Evolutionary conservation across 92 coral and sea anemone species (phyloP).

Genomic region (Heteractis magnifica): DNA sequence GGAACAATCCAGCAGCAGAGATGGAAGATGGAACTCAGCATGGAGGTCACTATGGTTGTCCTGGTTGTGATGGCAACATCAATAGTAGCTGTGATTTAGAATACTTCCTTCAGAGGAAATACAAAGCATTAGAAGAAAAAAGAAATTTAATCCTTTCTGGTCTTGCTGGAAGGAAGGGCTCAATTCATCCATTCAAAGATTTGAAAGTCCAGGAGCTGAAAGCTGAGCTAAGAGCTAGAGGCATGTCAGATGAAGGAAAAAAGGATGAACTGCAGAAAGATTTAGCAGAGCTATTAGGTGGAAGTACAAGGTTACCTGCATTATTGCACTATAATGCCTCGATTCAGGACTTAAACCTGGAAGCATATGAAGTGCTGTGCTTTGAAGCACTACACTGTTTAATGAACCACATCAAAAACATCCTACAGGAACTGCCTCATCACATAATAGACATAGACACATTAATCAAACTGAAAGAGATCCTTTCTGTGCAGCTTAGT

Average conservation of each 20-base stretch:
- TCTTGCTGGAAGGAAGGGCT: background rate
- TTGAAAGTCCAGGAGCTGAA: conserved; percentile 19
- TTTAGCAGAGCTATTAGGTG: conserved; percentile 23
- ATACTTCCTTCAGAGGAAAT: conserved; percentile 28
- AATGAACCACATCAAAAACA: conserved; percentile 39
- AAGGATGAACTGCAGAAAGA: conserved; percentile 15
- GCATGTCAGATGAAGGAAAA: background rate
- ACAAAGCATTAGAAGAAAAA: conserved; percentile 34
- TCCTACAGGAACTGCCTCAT: conserved; percentile 39
- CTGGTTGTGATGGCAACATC: conserved; percentile 20
- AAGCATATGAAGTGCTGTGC: conserved; percentile 36
- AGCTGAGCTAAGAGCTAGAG: conserved; percentile 29
- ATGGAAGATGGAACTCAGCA: conserved; percentile 40
- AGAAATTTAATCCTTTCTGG: conserved; percentile 23
- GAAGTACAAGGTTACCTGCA: conserved; percentile 22
- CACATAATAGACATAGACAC: conserved; percentile 43
- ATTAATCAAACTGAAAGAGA: conserved; percentile 39
- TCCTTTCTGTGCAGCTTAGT: conserved; percentile 34
- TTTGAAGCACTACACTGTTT: conserved; percentile 43
- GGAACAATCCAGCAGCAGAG: conserved; percentile 30
- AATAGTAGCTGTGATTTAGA: conserved; percentile 10
- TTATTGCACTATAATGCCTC: conserved; percentile 10
- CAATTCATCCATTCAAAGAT: conserved; percentile 24
- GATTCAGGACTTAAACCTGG: conserved; percentile 12
- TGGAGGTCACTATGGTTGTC: conserved; percentile 35